Base-by-base conservation (phyloP, 2,888 invertebrate species). In the Aphelenchoides bicaudatus region DNA sequence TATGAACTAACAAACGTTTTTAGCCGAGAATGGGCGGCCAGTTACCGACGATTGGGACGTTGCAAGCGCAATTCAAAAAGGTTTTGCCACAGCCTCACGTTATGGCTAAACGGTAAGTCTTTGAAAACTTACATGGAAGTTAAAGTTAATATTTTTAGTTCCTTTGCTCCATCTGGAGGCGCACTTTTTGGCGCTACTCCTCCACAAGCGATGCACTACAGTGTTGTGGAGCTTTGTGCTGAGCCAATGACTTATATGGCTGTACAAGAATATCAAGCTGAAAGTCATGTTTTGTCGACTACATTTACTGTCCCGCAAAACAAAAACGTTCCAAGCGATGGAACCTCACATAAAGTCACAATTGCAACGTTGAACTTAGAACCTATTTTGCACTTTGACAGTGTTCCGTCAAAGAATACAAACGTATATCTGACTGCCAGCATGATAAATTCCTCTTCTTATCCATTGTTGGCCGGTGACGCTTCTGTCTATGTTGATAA, bases 261-360 rank as follows among this genome's bases (percentile, higher is more conserved):
- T 2, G 31, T 2, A 19, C 52, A 21, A 13, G n/a, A 43, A n/a
- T 43, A 43, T 25, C 16, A 37, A 19, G 4, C 39, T 1, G 52
- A 51, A 13, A 21, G 25, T n/a, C n/a, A 51, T 28, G 52, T 28
- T 37, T 77, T 73, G 55, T 75, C 79, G 59, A 75, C 79, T 39
- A 66, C 69, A 19, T 69, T 75, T 3, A 62, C 47, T 23, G 30
- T 64, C 27, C 52, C 56, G 5, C 21, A 51, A 8, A 27, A 46
- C 34, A 70, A 79, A 2, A 73, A 74, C 13, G 78, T 81, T 52
- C 79, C 80, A 5, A 73, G 73, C 38, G 80, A 80, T 63, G 73
- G 70, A 46, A 59, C 68, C 2, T 72, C 68, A 19, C 80, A 80
- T 62, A 80, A 75, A 56, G 59, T 59, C 1, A 59, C 59, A 23